A percentile compares a stretch with the other conserved stretches of the same genome.
Evolutionary conservation across 2,888 invertebrate genomes (phyloP).

Genomic region (Melanophora roralis): DNA sequence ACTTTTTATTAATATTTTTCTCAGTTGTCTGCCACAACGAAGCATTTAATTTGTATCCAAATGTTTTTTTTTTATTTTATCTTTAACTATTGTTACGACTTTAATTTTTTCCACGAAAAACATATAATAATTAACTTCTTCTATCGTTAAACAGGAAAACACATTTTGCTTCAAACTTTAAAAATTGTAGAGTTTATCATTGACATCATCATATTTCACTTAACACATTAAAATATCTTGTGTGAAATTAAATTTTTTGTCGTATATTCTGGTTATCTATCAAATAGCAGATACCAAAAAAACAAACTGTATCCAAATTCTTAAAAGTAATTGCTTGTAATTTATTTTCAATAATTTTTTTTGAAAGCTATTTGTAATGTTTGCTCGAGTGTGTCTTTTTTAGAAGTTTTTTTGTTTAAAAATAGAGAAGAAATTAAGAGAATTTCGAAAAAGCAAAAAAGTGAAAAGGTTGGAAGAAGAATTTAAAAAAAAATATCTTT

Average conservation of each 20-base stretch:
- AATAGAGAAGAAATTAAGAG: too few species aligned
- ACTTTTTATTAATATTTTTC: too few species aligned
- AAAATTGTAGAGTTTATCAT: constrained; percentile 32
- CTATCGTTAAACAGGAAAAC: neutral
- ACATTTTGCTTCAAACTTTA: neutral
- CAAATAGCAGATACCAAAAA: neutral
- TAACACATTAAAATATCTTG: constrained; percentile 36
- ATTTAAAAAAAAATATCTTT: too few species aligned
- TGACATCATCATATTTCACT: constrained; percentile 55
- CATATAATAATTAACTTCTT: constrained; percentile 19
- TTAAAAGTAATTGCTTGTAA: neutral
- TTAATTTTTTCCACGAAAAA: constrained; percentile 21
- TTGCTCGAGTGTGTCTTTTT: neutral
- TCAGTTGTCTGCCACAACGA: too few species aligned
- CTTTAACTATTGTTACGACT: neutral
- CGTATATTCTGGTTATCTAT: neutral
- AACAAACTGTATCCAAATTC: neutral
- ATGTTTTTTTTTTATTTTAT: too few species aligned
- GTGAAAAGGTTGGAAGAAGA: too few species aligned
- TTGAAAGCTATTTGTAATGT: constrained; percentile 61
- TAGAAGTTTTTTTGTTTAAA: too few species aligned
- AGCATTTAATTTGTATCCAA: too few species aligned
- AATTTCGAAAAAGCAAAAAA: too few species aligned
- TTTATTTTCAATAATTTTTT: neutral
- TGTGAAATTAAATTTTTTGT: constrained; percentile 11